These are phyloP conservation scores for Xanthia icteritia DNA, from an alignment of 2,888 invertebrate genomes.

Conservation along the genomic window DNA sequence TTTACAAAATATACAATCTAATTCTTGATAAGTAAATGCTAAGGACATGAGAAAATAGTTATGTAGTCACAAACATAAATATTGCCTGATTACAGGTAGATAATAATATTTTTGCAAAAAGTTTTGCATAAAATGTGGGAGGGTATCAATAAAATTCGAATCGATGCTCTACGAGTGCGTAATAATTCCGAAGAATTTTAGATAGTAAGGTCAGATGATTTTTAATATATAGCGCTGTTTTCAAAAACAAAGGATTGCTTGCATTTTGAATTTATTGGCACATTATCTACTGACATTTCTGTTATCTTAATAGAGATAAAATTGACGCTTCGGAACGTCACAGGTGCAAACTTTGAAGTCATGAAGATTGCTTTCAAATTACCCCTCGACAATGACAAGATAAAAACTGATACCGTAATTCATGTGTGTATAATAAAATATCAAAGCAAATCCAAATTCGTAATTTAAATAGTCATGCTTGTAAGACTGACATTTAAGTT, in stretches of 20 bases:
- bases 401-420: too few species aligned
- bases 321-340: neutral
- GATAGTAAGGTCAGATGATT: neutral
- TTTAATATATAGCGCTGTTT: neutral
- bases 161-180: neutral
- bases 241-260: neutral
- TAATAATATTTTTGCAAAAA: neutral
- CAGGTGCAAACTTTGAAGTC: neutral
- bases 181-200: neutral
- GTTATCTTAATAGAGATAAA: too few species aligned
- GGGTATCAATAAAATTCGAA: neutral
- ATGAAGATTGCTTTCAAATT: neutral
- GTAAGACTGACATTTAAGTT: too few species aligned
- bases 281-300: neutral
- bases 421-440: too few species aligned
- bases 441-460: too few species aligned
- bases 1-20: conserved; percentile 32
- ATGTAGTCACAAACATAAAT: neutral
- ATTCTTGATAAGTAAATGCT: conserved; percentile 30
- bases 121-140: neutral
- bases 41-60: conserved; percentile 15
- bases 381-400: too few species aligned
- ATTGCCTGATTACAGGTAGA: conserved; percentile 11
- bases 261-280: neutral
- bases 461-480: too few species aligned